phyloP scores from a whole-genome alignment of 2,113 vertebrate genomes.

The Pollachius pollachius region DNA sequence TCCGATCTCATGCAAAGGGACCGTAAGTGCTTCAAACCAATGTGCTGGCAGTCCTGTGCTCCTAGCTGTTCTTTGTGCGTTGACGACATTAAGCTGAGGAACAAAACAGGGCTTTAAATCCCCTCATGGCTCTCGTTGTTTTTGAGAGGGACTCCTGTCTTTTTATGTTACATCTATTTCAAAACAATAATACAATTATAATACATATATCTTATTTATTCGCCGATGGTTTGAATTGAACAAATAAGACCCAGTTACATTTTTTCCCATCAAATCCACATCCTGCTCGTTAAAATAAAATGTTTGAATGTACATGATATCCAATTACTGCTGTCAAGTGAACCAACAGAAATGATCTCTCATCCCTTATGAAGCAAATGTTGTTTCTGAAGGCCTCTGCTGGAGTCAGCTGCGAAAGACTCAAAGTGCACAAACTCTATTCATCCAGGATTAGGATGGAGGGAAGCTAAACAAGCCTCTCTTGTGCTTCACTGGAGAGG shows the following conservation, averaged over 20 bases:
- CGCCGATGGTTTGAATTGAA: too few species aligned
- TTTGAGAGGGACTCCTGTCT: constrained; percentile 6
- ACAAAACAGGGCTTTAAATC: constrained; percentile 19
- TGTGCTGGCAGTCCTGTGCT: constrained; percentile 3
- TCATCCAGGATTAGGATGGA: constrained; percentile 50
- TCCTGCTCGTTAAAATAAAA: too few species aligned
- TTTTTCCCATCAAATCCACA: too few species aligned
- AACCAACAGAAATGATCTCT: too few species aligned
- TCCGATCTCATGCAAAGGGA: background rate
- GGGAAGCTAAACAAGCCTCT: constrained; percentile 52
- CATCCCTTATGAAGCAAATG: constrained; percentile 23
- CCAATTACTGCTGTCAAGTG: constrained; percentile 19
- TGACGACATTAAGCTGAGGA: constrained; percentile 19
- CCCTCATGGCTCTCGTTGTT: background rate
- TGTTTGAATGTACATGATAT: background rate
- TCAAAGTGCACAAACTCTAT: constrained; percentile 33
- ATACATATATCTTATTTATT: background rate
- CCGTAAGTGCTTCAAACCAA: constrained; percentile 4
- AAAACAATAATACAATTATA: constrained; percentile 1
- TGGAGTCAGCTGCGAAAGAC: background rate
- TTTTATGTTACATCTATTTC: constrained; percentile 8
- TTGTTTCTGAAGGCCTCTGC: constrained; percentile 13
- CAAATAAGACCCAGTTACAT: too few species aligned
- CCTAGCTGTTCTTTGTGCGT: background rate
- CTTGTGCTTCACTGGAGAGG: constrained; percentile 45